A percentile compares a stretch with the other conserved stretches of the same genome.
These are phyloP conservation scores for Notothenia rossii DNA, from an alignment of 2,113 vertebrate genomes.

Conservation along the genomic window DNA sequence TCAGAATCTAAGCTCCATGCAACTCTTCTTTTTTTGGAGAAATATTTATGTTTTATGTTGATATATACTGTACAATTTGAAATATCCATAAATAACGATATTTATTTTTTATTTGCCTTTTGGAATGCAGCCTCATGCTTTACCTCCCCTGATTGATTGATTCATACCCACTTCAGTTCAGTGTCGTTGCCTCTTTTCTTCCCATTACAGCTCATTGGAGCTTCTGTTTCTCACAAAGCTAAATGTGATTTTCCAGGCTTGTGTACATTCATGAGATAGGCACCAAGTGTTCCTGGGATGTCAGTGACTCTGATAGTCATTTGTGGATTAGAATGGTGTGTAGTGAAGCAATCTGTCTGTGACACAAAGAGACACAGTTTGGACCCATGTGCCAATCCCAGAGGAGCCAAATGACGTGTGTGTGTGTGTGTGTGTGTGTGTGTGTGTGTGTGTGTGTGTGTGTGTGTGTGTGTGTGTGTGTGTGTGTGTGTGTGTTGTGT, in stretches of 20 bases:
- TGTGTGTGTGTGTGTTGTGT: constrained; percentile 14
- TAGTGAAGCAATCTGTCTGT: constrained; percentile 28
- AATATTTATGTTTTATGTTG: too few species aligned
- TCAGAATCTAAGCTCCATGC: too few species aligned
- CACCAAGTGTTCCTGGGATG: constrained; percentile 24
- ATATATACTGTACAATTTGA: too few species aligned
- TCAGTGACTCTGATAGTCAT: constrained; percentile 48
- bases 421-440: constrained; percentile 7
- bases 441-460: constrained; percentile 18
- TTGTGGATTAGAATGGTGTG: constrained; percentile 30
- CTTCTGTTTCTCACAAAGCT: not conserved
- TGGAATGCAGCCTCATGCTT: not conserved
- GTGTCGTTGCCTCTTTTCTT: not conserved
- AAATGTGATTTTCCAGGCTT: not conserved
- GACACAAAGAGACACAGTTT: constrained; percentile 27
- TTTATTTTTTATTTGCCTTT: too few species aligned
- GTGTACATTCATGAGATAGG: constrained; percentile 2
- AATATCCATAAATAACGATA: too few species aligned
- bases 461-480: constrained; percentile 11
- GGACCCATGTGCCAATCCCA: constrained; percentile 1
- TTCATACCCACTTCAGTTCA: not conserved
- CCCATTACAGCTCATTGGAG: not conserved
- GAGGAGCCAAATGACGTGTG: not conserved
- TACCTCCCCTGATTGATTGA: not conserved
- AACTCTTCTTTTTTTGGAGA: too few species aligned